Evolutionary conservation across 2,888 invertebrate genomes (phyloP).

Genomic region (Meghimatium bilineatum): DNA sequence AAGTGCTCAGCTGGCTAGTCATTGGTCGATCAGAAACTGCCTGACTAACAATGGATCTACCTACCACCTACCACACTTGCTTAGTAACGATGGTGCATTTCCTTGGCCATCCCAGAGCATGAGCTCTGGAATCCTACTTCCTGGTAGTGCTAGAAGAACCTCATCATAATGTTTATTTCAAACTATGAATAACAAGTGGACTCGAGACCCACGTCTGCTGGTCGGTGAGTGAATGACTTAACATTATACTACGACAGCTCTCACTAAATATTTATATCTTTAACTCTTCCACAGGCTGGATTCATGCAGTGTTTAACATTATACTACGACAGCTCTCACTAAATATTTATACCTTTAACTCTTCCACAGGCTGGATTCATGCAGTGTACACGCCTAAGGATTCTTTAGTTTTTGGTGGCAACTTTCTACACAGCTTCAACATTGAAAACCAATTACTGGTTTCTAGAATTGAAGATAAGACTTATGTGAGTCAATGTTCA

Average conservation of each 20-base stretch:
- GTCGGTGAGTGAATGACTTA: no score
- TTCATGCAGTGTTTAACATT: constrained; percentile 89
- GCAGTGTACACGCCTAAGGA: constrained; percentile 97
- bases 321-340: background rate
- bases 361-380: constrained; percentile 90
- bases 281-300: constrained; percentile 84
- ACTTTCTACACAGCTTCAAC: constrained; percentile 96
- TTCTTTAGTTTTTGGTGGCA: constrained; percentile 97
- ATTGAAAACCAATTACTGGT: constrained; percentile 96
- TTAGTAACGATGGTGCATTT: no score
- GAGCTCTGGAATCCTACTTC: no score
- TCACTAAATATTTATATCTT: background rate
- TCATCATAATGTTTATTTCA: no score
- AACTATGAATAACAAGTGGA: no score
- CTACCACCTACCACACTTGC: no score
- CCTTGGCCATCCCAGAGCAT: no score
- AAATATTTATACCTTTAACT: background rate
- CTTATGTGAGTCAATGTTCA: constrained; percentile 89
- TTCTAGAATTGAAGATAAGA: constrained; percentile 95
- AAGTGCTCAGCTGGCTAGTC: no score
- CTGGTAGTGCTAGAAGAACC: no score
- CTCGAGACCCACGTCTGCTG: no score
- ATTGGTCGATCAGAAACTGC: no score
- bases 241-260: background rate
- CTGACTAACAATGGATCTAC: no score